These are phyloP conservation scores for Spinus pinus DNA, from an alignment of 2,797 vertebrate species.

Conservation along the genomic window DNA sequence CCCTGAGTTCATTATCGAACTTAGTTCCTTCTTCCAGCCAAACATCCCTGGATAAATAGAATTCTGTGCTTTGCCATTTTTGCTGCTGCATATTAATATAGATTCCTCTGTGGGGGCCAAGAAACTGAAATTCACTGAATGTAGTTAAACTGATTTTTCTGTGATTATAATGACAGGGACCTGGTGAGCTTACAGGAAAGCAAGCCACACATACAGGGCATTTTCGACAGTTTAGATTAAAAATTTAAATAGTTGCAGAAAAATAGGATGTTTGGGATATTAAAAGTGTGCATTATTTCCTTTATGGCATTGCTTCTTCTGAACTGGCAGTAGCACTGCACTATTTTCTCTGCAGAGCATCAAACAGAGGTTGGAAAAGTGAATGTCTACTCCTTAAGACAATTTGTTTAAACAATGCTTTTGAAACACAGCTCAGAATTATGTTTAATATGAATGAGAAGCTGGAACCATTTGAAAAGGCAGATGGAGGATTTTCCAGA, in stretches of 20 bases:
- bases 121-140: neutral
- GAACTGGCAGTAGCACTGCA: neutral
- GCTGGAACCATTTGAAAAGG: slow-evolving; percentile 60
- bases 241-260: slow-evolving; percentile 6
- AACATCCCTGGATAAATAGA: neutral
- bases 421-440: slow-evolving; percentile 46
- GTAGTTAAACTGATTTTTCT: neutral
- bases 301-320: neutral
- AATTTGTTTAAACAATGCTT: slow-evolving; percentile 52
- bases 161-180: neutral
- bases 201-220: neutral
- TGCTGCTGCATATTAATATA: neutral
- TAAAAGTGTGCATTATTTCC: neutral
- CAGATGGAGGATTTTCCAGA: slow-evolving; percentile 46
- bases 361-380: neutral
- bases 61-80: slow-evolving; percentile 8
- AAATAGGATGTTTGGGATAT: neutral
- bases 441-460: slow-evolving; percentile 68
- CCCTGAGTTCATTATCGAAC: neutral
- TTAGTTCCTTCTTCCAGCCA: neutral
- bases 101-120: neutral
- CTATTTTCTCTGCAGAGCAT: neutral
- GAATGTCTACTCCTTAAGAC: slow-evolving; percentile 25
- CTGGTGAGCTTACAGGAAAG: neutral
- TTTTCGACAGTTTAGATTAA: neutral